Evolutionary conservation across 2,797 vertebrate genomes (phyloP), one percentile per base, ranked within the genome.

Genomic region (Neosilurus mollespiculum): DNA sequence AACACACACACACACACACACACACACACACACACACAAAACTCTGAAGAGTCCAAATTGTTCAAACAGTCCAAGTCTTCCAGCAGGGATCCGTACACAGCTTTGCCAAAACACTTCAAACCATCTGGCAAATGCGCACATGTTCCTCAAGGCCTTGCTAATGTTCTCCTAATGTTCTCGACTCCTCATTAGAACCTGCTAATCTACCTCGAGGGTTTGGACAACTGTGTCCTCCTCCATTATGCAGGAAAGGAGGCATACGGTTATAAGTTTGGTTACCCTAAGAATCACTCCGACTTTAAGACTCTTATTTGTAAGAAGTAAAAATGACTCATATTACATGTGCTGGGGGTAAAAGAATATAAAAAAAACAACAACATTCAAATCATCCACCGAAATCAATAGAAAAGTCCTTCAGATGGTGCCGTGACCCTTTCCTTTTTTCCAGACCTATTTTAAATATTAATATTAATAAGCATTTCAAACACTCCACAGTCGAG

Each of bases 61-160:
- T 87, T 89, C 77, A 83, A 91, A 91, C 89, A 84, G 86, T 89
- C 82, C 82, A 90, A 85, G 62, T 85, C 61, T 87, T 90, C 90
- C 82, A 88, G 86, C 81, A 83, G 81, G 84, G 83, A 84, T 91
- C 83, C 79, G 84, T 72, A 82, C 85, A 83, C 85, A 89, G 87
- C 84, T 78, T 34, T 84, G 65, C 82, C 90, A 88, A 89, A 88
- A 89, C 88, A 85, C 85, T 88, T 90, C 83, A 85, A 87, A 90
- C 87, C 90, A 87, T 87, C 85, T 87, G 87, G 85, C 73, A 84
- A 88, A 86, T 43, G 72, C 64, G 81, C 84, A 81, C 81, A 75
- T 64, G 73, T 78, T 84, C 61, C 62, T 49, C 56, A 87, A 87
- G 73, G 87, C 53, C 67, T 75, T 12, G 64, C 26, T 84, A 88